Conservation (phyloP, 2,888 invertebrate species). For the Caenorhabditis sulstoni region DNA sequence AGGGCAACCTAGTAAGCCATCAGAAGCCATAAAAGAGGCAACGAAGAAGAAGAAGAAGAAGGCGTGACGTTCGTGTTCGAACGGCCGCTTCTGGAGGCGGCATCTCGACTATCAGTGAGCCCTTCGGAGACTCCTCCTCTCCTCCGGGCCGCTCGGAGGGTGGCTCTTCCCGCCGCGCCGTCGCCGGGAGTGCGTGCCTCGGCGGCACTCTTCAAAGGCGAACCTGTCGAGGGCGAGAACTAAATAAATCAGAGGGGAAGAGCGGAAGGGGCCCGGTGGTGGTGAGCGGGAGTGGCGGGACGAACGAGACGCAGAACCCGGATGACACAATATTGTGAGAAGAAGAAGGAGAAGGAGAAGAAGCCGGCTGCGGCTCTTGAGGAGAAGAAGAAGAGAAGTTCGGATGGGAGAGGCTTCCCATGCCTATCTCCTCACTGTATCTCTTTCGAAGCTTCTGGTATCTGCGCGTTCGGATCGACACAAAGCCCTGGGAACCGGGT, state of each 20-base stretch:
- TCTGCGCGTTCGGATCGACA: conserved; percentile 4
- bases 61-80: conserved; percentile 25
- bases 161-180: conserved; percentile 14
- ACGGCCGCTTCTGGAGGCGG: too few relatives aligned
- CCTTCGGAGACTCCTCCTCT: conserved; percentile 17
- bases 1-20: conserved; percentile 9
- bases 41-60: conserved; percentile 20
- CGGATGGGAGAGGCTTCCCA: conserved; percentile 37
- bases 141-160: background rate
- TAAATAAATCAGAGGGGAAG: conserved; percentile 55
- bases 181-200: conserved; percentile 33
- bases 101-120: conserved; percentile 36
- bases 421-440: conserved; percentile 7
- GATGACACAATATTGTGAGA: conserved; percentile 57
- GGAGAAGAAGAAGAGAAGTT: conserved; percentile 4
- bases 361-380: background rate
- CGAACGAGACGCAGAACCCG: background rate
- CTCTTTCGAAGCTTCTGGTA: background rate
- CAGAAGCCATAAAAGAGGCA: conserved; percentile 30
- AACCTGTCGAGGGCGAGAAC: conserved; percentile 61
- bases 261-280: conserved; percentile 5
- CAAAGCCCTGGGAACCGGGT: conserved; percentile 6
- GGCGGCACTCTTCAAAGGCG: conserved; percentile 56
- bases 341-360: background rate
- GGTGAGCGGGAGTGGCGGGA: conserved; percentile 11